Evolutionary conservation across 2,113 vertebrate genomes (phyloP).

Genomic region (Pontoporia blainvillei): DNA sequence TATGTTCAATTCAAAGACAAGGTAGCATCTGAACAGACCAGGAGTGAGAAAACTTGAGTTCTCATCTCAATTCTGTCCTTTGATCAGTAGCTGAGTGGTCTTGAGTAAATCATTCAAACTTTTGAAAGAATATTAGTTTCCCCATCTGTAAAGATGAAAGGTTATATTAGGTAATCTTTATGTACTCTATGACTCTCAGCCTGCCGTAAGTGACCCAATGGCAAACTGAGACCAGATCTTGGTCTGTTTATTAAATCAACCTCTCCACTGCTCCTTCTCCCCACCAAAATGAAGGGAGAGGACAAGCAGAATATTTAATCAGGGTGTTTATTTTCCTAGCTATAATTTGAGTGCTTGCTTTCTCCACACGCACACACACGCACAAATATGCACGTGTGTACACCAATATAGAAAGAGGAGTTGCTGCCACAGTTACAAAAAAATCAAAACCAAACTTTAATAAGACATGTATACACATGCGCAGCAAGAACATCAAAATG

Average conservation of each 20-base stretch:
- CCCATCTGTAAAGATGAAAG: neutral
- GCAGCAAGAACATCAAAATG: neutral
- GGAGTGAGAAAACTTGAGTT: neutral
- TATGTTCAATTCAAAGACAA: constrained; percentile 1
- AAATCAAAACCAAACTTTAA: neutral
- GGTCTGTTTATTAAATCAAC: neutral
- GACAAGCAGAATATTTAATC: neutral
- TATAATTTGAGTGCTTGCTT: neutral
- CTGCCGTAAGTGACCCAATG: neutral
- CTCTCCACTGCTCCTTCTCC: neutral
- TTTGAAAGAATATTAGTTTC: neutral
- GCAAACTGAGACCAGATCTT: neutral
- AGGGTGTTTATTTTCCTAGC: neutral
- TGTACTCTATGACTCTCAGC: neutral
- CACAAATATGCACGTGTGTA: accelerated
- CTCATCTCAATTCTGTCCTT: neutral
- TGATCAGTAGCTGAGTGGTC: neutral
- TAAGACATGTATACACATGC: neutral
- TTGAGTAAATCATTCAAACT: neutral
- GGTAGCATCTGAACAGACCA: neutral
- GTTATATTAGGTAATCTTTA: neutral
- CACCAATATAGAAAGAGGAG: neutral
- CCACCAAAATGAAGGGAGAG: neutral
- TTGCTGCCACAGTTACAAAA: neutral
- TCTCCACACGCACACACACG: neutral